Conservation (phyloP, 2,113 vertebrate species). For the Megaptera novaeangliae region DNA sequence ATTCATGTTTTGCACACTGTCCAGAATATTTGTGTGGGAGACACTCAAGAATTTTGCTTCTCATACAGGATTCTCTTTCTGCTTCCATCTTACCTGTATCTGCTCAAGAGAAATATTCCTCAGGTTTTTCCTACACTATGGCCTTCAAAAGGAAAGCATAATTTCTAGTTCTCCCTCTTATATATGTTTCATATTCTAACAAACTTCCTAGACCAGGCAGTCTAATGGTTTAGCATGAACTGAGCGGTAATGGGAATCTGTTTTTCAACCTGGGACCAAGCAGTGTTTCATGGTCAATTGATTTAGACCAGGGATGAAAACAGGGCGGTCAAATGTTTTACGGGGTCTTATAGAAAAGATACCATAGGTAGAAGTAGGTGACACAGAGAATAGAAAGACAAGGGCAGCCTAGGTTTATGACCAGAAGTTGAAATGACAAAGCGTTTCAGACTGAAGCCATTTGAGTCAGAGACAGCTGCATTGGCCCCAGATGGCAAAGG, state of each 20-base stretch:
- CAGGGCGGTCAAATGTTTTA: background rate
- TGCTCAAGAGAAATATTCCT: background rate
- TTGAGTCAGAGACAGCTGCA: background rate
- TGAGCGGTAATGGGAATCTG: background rate
- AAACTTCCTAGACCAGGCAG: background rate
- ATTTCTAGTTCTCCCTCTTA: background rate
- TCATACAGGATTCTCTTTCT: background rate
- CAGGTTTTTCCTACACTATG: background rate
- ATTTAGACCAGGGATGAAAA: background rate
- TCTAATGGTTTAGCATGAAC: background rate
- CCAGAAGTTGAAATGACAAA: background rate
- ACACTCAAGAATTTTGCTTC: background rate
- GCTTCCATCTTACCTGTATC: background rate
- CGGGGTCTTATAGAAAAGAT: background rate
- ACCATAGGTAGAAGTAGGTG: background rate
- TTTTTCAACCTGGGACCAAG: background rate
- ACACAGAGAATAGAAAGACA: background rate
- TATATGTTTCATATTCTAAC: background rate
- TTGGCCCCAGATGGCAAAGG: background rate
- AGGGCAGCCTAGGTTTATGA: background rate
- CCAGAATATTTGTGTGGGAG: background rate
- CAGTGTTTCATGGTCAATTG: background rate
- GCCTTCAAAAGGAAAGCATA: background rate
- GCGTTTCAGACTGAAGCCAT: background rate
- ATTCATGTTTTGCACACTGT: background rate